These are phyloP conservation scores for Chloroclysta siterata DNA, from an alignment of 2,888 invertebrate genomes.

Conservation along the genomic window DNA sequence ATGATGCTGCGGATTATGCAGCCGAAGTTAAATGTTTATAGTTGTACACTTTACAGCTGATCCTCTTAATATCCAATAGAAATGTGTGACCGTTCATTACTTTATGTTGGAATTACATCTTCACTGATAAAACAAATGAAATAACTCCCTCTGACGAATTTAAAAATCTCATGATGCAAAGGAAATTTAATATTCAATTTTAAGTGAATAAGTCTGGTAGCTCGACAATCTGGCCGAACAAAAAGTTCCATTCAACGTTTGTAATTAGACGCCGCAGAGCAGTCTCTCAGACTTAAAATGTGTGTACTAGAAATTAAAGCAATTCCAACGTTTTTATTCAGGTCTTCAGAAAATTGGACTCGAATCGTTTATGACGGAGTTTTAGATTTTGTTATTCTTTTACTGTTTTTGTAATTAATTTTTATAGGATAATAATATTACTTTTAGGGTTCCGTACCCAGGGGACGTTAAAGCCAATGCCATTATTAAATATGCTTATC, in stretches of 20 bases:
- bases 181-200: conserved; percentile 71
- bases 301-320: conserved; percentile 51
- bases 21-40: conserved; percentile 48
- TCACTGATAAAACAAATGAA: conserved; percentile 40
- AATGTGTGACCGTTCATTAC: conserved; percentile 1
- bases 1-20: conserved; percentile 65
- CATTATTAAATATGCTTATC: no score
- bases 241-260: conserved; percentile 74
- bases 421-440: no score
- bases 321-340: conserved; percentile 36
- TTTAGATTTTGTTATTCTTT: conserved; percentile 3
- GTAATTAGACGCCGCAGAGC: conserved; percentile 71
- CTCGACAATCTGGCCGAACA: conserved; percentile 72
- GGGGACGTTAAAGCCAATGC: no score
- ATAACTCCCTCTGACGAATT: conserved; percentile 47
- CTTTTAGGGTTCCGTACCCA: background rate
- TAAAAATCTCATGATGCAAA: conserved; percentile 50
- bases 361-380: conserved; percentile 16
- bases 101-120: conserved; percentile 6
- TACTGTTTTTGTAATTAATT: background rate
- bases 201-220: conserved; percentile 69
- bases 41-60: conserved; percentile 13
- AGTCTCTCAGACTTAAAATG: conserved; percentile 47
- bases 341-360: conserved; percentile 37
- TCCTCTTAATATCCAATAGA: conserved; percentile 6